A percentile compares a stretch with the other conserved stretches of the same genome.
These are phyloP conservation scores for Sinosuthora webbiana DNA, from an alignment of 2,113 vertebrate genomes.

Conservation along the genomic window DNA sequence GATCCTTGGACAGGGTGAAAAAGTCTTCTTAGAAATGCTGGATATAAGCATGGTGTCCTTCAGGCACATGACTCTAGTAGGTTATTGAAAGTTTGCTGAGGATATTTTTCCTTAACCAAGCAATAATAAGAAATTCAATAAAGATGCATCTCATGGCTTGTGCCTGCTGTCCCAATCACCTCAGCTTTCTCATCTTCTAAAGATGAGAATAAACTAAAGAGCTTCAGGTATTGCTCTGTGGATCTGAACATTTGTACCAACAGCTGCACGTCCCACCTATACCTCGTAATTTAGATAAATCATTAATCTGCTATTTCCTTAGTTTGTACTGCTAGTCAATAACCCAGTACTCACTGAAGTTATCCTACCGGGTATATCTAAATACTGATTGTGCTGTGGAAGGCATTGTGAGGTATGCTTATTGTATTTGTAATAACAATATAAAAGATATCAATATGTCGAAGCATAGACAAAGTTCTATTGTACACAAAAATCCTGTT, in stretches of 20 bases:
- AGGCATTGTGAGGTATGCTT: not conserved
- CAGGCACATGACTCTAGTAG: not conserved
- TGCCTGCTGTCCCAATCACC: not conserved
- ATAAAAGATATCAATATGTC: constrained; percentile 37
- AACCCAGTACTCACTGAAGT: not conserved
- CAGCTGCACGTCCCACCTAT: not conserved
- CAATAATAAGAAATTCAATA: not conserved
- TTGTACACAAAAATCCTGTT: not conserved
- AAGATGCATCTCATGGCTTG: not conserved
- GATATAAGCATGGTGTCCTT: not conserved
- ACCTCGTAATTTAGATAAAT: not conserved
- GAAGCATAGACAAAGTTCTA: not conserved
- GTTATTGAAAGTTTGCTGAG: not conserved
- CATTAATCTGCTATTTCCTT: not conserved
- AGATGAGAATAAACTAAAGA: not conserved
- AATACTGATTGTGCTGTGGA: not conserved
- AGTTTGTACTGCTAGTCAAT: not conserved
- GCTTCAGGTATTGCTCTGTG: not conserved
- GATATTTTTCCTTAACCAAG: constrained; percentile 16
- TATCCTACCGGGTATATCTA: not conserved
- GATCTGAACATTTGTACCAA: not conserved
- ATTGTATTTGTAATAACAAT: constrained; percentile 6
- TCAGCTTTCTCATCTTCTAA: not conserved
- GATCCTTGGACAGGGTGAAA: not conserved
- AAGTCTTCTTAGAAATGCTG: not conserved